These are phyloP conservation scores for Ethmia dodecea DNA, from an alignment of 2,888 invertebrate species.

Conservation along the genomic window DNA sequence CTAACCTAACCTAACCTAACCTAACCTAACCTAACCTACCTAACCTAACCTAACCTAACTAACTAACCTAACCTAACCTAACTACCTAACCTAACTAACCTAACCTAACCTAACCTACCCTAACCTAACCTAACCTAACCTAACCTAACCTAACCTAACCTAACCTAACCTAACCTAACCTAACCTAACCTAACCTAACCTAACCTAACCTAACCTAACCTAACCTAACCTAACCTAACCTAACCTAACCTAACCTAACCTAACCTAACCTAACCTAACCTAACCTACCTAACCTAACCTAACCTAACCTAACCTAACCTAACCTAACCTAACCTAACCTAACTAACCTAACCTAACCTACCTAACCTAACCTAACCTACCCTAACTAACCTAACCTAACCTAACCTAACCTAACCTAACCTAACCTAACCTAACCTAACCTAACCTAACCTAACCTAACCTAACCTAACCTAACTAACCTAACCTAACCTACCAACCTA, in stretches of 20 bases:
- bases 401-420: slow-evolving; percentile 14
- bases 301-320: slow-evolving; percentile 15
- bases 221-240: slow-evolving; percentile 17
- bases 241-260: slow-evolving; percentile 14
- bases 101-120: slow-evolving; percentile 17
- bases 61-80: slow-evolving; percentile 12
- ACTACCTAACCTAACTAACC: slow-evolving; percentile 22
- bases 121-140: slow-evolving; percentile 17
- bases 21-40: slow-evolving; percentile 15
- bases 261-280: slow-evolving; percentile 21
- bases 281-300: slow-evolving; percentile 18
- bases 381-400: slow-evolving; percentile 3
- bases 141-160: slow-evolving; percentile 18
- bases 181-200: slow-evolving; percentile 19
- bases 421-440: slow-evolving; percentile 14
- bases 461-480: slow-evolving; percentile 12
- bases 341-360: slow-evolving; percentile 4
- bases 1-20: slow-evolving; percentile 15
- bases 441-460: slow-evolving; percentile 7
- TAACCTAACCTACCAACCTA: no score
- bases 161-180: slow-evolving; percentile 10
- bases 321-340: slow-evolving; percentile 15
- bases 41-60: no score
- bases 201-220: slow-evolving; percentile 12
- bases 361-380: slow-evolving; percentile 7